Base-by-base conservation (phyloP, 1,140 invertebrate genomes). In the Palaemon carinicauda region DNA sequence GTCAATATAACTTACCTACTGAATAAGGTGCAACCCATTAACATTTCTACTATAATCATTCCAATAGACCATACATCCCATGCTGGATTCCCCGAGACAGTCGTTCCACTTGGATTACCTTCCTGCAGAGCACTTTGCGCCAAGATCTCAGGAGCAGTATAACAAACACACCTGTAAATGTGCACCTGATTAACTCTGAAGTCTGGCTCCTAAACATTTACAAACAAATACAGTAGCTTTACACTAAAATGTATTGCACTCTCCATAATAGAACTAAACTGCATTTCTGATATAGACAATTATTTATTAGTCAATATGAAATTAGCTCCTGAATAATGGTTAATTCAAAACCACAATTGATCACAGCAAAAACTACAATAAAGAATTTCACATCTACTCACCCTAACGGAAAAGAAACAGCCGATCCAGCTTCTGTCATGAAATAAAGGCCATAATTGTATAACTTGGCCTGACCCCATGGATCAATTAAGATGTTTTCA, bases 401-500 rank as follows among this genome's bases (percentile, higher is more conserved):
- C 95, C 97, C 96, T 90, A 98, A 95, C 77, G 97, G 97, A 94
- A 99, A 99, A 17, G 95, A 94, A 10, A 99, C 96, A 91, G 96
- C 94, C 89, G 94, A 94, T 71, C 96, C 97, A 90, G 92, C 92
- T 90, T 95, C 95, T 27, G 97, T 98, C 95, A 98, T 98, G 90
- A 96, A 95, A 92, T 96, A 97, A 78, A 98, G 91, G 14, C 97
- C 98, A 93, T 96, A 98, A 92, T 98, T 97, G 89, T 96, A 97
- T 41, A 99, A 90, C 91, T 98, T 97, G 0, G 97, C 94, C 90
- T 94, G 93, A 52, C 94, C 94, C 89, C 94, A 92, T 54, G 92
- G 92, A 91, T 96, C 94, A 19, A 98, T 91, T 14, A 98, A 92
- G 89, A 99, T 96, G 92, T 97, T 97, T 87, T 96, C 95, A 81